Base-by-base conservation (phyloP, 2,113 vertebrate species). In the Rhinoptilus africanus region DNA sequence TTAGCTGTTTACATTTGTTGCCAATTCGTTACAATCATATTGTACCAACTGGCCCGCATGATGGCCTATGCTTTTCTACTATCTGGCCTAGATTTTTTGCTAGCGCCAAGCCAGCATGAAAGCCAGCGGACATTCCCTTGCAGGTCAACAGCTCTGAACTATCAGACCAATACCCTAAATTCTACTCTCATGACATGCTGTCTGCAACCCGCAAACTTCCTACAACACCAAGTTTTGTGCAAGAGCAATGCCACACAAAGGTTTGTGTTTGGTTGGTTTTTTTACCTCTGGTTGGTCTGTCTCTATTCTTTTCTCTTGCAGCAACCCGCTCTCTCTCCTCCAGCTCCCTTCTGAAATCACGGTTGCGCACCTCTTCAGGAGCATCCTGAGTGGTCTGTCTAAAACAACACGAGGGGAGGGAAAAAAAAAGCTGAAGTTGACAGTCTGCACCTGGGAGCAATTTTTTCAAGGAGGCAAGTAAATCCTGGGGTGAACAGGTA, bases 381-480 rank as follows among this genome's bases (percentile, higher is more conserved):
- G 98, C 98, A 99, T 99, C 99, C 98, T 99, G 99, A 91, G 99
- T 99, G 41, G 99, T 97, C 78, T 99, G 99, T 74, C 99, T 99
- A 74, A 64, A 84, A 68, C 5, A 82, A 23, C 6, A 47, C 3
- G 23, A 26, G 68, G 34, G 47, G 0, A 56, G 0, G 10, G 8
- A 10, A 8, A 4, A 10, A 10, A 63, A 53, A 69, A 41, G 21
- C 23, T 68, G 13, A 41, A 53, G 48, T 5, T 53, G 53, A 69
- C 48, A 64, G 53, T 19, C 24, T 45, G 43, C 56, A 91, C 13
- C 27, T 60, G 17, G 8, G 3, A 77, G 41, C 16, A 53, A 4
- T 10, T 21, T 73, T 43, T 35, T 57, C 17, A 68, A 15, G 13
- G 6, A 73, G 10, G 37, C 19, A 14, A 83, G 8, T 24, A 80